A percentile compares a stretch with the other conserved stretches of the same genome.
Evolutionary conservation across 2,113 vertebrate species (phyloP).

Genomic region (Anoplopoma fimbria): DNA sequence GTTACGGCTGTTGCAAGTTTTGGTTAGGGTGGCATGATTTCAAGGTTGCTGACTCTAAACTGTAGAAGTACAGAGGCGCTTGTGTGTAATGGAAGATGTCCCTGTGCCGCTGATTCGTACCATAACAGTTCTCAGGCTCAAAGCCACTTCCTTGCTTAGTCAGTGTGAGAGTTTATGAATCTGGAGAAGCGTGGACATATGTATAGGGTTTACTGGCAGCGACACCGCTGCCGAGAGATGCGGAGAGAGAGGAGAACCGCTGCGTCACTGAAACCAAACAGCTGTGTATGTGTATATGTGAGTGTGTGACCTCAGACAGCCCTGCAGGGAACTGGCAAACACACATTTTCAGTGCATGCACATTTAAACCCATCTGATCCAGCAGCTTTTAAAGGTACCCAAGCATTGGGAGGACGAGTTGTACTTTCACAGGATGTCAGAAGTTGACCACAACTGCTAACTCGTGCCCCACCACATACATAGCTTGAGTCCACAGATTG

Average conservation of each 20-base stretch:
- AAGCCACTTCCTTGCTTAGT: conserved; percentile 84
- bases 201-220: conserved; percentile 76
- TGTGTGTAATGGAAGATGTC: conserved; percentile 61
- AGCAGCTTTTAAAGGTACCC: conserved; percentile 19
- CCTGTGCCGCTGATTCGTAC: conserved; percentile 62
- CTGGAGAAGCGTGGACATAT: conserved; percentile 63
- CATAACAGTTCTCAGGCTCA: conserved; percentile 57
- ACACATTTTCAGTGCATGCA: conserved; percentile 13
- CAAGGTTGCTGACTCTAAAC: conserved; percentile 44
- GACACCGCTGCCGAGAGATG: conserved; percentile 66
- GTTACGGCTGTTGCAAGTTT: conserved; percentile 53
- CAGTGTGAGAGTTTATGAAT: conserved; percentile 74
- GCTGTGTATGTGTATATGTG: conserved; percentile 61
- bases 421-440: conserved; percentile 66
- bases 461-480: conserved; percentile 21
- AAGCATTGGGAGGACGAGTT: conserved; percentile 5
- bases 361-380: conserved; percentile 5
- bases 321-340: conserved; percentile 8
- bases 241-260: conserved; percentile 59
- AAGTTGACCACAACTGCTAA: conserved; percentile 58
- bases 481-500: conserved; percentile 32
- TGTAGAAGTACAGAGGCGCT: conserved; percentile 7
- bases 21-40: conserved; percentile 38
- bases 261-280: conserved; percentile 82
- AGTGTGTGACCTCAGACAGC: conserved; percentile 56